These are phyloP conservation scores for Volucella bombylans DNA, from an alignment of 2,888 invertebrate genomes.

Conservation along the genomic window DNA sequence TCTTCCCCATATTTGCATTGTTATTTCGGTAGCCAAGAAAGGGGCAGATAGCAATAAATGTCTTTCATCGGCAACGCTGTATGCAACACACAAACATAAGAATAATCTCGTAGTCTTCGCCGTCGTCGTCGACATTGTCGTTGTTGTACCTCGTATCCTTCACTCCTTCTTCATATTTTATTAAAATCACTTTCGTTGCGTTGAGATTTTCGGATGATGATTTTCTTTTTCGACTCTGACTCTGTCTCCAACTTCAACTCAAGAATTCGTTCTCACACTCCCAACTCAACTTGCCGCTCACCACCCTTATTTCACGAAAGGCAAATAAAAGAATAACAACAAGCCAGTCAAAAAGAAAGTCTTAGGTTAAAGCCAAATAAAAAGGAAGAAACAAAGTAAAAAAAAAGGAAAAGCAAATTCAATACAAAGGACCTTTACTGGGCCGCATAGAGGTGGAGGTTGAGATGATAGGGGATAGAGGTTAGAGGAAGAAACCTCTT, in stretches of 20 bases:
- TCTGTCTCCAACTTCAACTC: slow-evolving; percentile 2
- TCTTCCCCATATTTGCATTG: no score
- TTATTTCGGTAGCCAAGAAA: no score
- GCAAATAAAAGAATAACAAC: slow-evolving; percentile 68
- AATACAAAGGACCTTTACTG: slow-evolving; percentile 61
- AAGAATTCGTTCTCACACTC: slow-evolving; percentile 29
- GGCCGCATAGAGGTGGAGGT: background rate
- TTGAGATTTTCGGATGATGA: slow-evolving; percentile 80
- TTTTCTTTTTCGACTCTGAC: slow-evolving; percentile 55
- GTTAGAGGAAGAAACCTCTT: slow-evolving; percentile 27
- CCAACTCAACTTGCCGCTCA: background rate
- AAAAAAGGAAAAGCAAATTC: slow-evolving; percentile 48
- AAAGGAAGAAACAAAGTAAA: slow-evolving; percentile 29
- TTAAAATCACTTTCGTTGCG: slow-evolving; percentile 83
- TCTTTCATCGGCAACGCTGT: no score
- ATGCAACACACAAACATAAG: slow-evolving; percentile 31
- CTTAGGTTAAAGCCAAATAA: slow-evolving; percentile 69
- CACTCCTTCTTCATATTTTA: slow-evolving; percentile 80
- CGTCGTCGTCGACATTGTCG: slow-evolving; percentile 23
- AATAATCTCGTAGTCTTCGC: slow-evolving; percentile 16
- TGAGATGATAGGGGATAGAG: slow-evolving; percentile 3
- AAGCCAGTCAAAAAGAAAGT: slow-evolving; percentile 56
- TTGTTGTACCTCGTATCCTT: slow-evolving; percentile 1
- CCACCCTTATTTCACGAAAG: slow-evolving; percentile 42
- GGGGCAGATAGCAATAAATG: no score